Conservation (phyloP, 2,797 vertebrate genomes). For the Lateolabrax maculatus region DNA sequence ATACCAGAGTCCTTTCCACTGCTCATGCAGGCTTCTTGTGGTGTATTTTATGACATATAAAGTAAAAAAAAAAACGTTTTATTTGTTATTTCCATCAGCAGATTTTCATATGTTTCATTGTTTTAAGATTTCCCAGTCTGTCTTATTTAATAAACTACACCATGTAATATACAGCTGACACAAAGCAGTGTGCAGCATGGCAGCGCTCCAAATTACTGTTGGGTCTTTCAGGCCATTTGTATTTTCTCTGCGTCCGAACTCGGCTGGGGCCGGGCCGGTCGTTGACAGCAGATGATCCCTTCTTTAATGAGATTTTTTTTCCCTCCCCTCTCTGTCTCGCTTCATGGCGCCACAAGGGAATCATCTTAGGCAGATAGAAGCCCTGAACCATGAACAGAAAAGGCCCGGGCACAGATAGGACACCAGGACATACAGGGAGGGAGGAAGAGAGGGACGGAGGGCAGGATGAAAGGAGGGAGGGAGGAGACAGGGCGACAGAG, state of each 20-base stretch:
- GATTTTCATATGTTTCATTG: slow-evolving; percentile 33
- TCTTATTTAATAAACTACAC: slow-evolving; percentile 17
- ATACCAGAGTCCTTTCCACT: slow-evolving; percentile 4
- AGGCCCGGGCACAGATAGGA: slow-evolving; percentile 65
- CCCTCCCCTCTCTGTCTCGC: slow-evolving; percentile 46
- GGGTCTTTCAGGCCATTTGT: slow-evolving; percentile 64
- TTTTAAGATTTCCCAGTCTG: slow-evolving; percentile 15
- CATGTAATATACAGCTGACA: slow-evolving; percentile 41
- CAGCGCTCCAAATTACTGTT: slow-evolving; percentile 56
- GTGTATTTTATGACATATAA: slow-evolving; percentile 21
- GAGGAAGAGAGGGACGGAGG: neutral
- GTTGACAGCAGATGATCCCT: slow-evolving; percentile 78
- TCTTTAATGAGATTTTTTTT: slow-evolving; percentile 79
- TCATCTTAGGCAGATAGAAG: slow-evolving; percentile 71
- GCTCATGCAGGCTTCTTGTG: neutral
- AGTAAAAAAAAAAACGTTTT: slow-evolving; percentile 5
- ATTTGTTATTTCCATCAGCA: slow-evolving; percentile 30
- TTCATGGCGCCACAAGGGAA: slow-evolving; percentile 76
- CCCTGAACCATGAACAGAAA: slow-evolving; percentile 78
- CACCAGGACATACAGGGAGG: slow-evolving; percentile 42
- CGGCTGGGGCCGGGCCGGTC: slow-evolving; percentile 32
- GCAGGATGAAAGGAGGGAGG: slow-evolving; percentile 1
- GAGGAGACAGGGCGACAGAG: neutral
- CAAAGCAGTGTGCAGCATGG: slow-evolving; percentile 45
- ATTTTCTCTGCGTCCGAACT: slow-evolving; percentile 65